Conservation (phyloP, 2,888 invertebrate genomes). For the Nemotelus nigrinus region DNA sequence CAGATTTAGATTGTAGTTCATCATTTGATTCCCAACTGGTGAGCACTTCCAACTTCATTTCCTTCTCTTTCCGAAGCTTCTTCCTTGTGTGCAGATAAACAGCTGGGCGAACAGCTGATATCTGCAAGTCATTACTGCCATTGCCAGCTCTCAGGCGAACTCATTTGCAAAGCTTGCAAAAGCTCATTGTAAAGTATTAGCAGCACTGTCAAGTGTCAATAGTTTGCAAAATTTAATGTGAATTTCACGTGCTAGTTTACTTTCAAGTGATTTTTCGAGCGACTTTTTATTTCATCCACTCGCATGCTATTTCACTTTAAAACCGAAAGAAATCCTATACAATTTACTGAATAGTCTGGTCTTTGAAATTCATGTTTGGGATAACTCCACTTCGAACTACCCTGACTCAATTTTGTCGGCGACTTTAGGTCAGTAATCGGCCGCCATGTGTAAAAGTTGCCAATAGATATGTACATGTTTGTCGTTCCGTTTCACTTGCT, state of each 20-base stretch:
- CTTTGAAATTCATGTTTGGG: too few relatives aligned
- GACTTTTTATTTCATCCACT: too few relatives aligned
- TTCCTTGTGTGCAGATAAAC: background rate
- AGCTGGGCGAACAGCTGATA: constrained; percentile 7
- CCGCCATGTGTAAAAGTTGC: constrained; percentile 46
- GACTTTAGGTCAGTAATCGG: constrained; percentile 45
- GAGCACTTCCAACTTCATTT: too few relatives aligned
- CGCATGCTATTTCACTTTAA: too few relatives aligned
- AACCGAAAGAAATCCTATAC: too few relatives aligned
- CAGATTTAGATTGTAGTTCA: too few relatives aligned
- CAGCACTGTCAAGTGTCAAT: background rate
- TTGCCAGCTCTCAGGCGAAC: constrained; percentile 41
- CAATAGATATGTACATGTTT: constrained; percentile 42
- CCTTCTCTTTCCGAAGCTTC: too few relatives aligned
- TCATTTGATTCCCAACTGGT: too few relatives aligned
- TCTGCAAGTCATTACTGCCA: constrained; percentile 16
- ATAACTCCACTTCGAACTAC: background rate
- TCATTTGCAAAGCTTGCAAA: constrained; percentile 14
- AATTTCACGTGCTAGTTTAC: background rate
- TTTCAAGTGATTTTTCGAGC: background rate
- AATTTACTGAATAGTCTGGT: too few relatives aligned
- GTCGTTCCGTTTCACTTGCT: constrained; percentile 39
- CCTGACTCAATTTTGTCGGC: constrained; percentile 43
- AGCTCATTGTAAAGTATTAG: background rate
- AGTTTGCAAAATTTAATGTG: background rate